Conservation (phyloP, 2,113 vertebrate genomes). For the Ia io region DNA sequence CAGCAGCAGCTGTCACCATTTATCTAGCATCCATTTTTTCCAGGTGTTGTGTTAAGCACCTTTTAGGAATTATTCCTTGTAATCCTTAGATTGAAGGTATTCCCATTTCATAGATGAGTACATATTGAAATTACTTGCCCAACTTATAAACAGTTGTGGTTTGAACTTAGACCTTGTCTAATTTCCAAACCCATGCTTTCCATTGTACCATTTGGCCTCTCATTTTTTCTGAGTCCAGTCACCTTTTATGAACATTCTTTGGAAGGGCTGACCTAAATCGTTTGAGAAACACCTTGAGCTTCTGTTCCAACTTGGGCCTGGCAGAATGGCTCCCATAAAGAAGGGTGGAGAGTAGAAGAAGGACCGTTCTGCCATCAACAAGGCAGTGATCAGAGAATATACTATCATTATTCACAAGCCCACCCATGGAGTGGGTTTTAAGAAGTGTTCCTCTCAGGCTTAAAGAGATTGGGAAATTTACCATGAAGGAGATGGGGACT, state of each 20-base stretch:
- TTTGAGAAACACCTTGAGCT: conserved; percentile 4
- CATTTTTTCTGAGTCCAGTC: conserved; percentile 19
- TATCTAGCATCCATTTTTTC: background rate
- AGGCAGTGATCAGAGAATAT: background rate
- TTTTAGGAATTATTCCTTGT: conserved; percentile 41
- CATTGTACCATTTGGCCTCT: conserved; percentile 9
- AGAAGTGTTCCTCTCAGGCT: background rate
- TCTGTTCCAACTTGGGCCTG: background rate
- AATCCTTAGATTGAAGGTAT: conserved; percentile 30
- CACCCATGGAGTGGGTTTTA: background rate
- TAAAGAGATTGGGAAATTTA: background rate
- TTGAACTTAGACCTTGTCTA: conserved; percentile 39
- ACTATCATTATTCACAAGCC: background rate
- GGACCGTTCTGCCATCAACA: background rate
- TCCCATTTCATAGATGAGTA: conserved; percentile 1
- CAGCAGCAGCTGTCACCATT: background rate
- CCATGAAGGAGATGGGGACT: background rate
- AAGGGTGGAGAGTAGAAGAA: background rate
- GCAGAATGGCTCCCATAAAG: background rate
- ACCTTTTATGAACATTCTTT: conserved; percentile 17
- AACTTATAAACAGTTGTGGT: background rate
- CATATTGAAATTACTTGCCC: conserved; percentile 37
- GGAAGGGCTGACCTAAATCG: background rate
- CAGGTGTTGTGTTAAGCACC: background rate
- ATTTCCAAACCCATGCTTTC: background rate